Evolutionary conservation across 35 echinoderm and acorn worm genomes (phyloP), one percentile per base, ranked within the genome.

Genomic region (Ophiothrix spiculata): DNA sequence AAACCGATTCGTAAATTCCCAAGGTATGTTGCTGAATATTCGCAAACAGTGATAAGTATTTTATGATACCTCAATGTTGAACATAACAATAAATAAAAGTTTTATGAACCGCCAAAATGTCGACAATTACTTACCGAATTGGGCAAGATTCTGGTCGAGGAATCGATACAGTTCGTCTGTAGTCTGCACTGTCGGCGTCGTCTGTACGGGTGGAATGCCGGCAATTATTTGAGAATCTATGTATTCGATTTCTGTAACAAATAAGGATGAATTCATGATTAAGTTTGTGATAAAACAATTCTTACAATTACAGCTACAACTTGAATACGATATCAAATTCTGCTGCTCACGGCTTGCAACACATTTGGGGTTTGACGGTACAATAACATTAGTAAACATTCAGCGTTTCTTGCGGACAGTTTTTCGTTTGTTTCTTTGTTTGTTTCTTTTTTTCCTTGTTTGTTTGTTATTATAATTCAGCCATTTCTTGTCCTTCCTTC

Each of bases 11-110:
- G 2, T 15, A 69, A 69, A 69, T 69, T 25, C 60, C 60, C 8
- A 69, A 69, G 60, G n/a, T 25, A 69, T 69, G 60, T 69, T 69
- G 17, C 60, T 69, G 29, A 69, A 69, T 69, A 69, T 69, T n/a
- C 19, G 42, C 29, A n/a, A n/a, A n/a, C n/a, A n/a, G n/a, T n/a
- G n/a, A n/a, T n/a, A n/a, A n/a, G n/a, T n/a, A n/a, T n/a, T n/a
- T n/a, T n/a, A n/a, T n/a, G n/a, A n/a, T n/a, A n/a, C n/a, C n/a
- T n/a, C n/a, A 69, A 10, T 69, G 60, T 69, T 69, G 60, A 10
- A 69, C 2, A 69, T 69, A 28, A 28, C 60, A 69, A 69, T 19
- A 49, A 69, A 69, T 25, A 69, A 15, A 69, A 25, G 25, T 28
- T 69, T 28, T 25, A 49, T 49, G 42, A 49, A 49, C 42, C 19